These are phyloP conservation scores for Sphaerophoria rueppellii DNA, from an alignment of 2,888 invertebrate genomes.

Conservation along the genomic window DNA sequence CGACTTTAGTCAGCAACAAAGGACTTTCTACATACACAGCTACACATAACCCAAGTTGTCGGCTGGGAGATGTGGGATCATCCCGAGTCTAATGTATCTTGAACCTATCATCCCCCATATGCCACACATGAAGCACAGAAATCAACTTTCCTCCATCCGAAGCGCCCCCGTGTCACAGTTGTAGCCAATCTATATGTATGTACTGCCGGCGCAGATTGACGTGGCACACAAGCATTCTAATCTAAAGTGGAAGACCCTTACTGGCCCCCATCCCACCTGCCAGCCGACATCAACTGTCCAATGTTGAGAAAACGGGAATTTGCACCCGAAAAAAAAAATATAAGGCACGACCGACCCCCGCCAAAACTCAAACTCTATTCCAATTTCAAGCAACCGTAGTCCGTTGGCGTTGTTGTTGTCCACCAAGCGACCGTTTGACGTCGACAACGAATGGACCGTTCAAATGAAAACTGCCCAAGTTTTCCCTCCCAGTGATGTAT, in stretches of 20 bases:
- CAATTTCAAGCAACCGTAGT: neutral
- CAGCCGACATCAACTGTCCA: slow-evolving; percentile 67
- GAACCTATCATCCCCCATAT: slow-evolving; percentile 58
- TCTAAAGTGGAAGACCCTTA: slow-evolving; percentile 72
- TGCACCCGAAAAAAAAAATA: slow-evolving; percentile 67
- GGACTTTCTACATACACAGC: slow-evolving; percentile 59
- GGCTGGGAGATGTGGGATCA: slow-evolving; percentile 67
- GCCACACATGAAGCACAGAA: slow-evolving; percentile 42
- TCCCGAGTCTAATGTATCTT: slow-evolving; percentile 70
- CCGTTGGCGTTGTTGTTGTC: neutral
- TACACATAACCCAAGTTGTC: slow-evolving; percentile 57
- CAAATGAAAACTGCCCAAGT: slow-evolving; percentile 68
- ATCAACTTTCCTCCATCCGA: slow-evolving; percentile 44
- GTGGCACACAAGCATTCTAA: slow-evolving; percentile 73
- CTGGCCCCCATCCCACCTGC: slow-evolving; percentile 56
- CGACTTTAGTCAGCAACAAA: slow-evolving; percentile 59
- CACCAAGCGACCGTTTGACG: slow-evolving; percentile 29
- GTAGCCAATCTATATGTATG: slow-evolving; percentile 57
- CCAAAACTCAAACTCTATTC: neutral
- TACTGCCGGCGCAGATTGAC: slow-evolving; percentile 59
- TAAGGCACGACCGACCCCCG: slow-evolving; percentile 49
- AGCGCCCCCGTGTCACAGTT: neutral
- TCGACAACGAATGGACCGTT: slow-evolving; percentile 27
- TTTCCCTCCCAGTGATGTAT: slow-evolving; percentile 68
- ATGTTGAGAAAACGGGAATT: slow-evolving; percentile 72